Evolutionary conservation across 2,797 vertebrate species (phyloP).

Genomic region (Gobionotothen gibberifrons): DNA sequence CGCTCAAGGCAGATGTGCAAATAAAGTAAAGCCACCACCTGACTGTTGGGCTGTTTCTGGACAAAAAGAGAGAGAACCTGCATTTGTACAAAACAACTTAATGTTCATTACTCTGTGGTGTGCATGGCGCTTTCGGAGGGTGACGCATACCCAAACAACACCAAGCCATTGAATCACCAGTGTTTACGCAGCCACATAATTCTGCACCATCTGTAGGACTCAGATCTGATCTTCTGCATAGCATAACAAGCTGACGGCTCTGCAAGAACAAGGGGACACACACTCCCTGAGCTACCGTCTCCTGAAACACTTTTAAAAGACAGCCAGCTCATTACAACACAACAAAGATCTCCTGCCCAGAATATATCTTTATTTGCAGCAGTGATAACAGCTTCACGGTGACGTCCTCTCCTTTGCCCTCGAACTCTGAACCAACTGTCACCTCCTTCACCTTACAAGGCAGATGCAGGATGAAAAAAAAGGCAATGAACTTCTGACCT

Average conservation of each 20-base stretch:
- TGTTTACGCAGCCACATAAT: conserved; percentile 80
- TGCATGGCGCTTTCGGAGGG: conserved; percentile 63
- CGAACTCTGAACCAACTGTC: conserved; percentile 62
- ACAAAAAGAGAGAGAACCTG: conserved; percentile 41
- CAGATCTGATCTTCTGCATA: conserved; percentile 70
- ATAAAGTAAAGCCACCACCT: conserved; percentile 62
- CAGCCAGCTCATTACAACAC: conserved; percentile 47
- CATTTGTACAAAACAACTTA: conserved; percentile 65
- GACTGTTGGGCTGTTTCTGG: conserved; percentile 40
- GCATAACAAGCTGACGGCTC: conserved; percentile 53
- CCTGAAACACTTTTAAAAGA: conserved; percentile 43
- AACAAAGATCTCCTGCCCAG: conserved; percentile 24
- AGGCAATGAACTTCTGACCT: conserved; percentile 89
- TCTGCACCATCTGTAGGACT: conserved; percentile 82
- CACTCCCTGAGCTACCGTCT: conserved; percentile 18
- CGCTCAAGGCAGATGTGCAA: conserved; percentile 60
- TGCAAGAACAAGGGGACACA: conserved; percentile 36
- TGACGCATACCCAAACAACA: conserved; percentile 84
- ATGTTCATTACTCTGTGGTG: conserved; percentile 69
- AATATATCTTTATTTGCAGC: conserved; percentile 55
- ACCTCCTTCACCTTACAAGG: conserved; percentile 75
- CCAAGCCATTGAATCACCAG: conserved; percentile 80
- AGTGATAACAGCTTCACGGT: conserved; percentile 50
- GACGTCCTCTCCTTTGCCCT: conserved; percentile 67
- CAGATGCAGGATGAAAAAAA: conserved; percentile 73